Conservation (phyloP, 2,797 vertebrate species). For the Hippopotamyrus pictus region DNA sequence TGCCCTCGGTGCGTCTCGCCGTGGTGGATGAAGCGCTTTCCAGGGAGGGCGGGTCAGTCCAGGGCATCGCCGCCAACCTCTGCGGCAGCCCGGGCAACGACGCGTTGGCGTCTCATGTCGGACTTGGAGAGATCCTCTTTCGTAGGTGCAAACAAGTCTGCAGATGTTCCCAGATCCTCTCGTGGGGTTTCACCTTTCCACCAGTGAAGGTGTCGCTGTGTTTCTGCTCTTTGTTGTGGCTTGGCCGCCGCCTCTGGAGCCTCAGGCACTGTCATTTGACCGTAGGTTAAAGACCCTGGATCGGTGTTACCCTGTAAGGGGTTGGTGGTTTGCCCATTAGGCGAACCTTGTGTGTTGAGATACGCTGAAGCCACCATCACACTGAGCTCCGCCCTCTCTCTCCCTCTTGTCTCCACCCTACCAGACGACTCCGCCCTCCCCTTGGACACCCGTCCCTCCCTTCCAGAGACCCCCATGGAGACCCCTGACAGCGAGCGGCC, state of each 20-base stretch:
- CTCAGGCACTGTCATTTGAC: not conserved
- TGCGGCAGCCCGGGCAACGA: not conserved
- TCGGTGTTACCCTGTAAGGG: not conserved
- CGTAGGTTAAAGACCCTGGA: not conserved
- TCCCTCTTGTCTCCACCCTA: conserved; percentile 8
- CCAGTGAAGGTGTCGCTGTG: not conserved
- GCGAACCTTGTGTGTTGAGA: not conserved
- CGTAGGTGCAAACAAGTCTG: not conserved
- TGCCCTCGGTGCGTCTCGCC: not conserved
- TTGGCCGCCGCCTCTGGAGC: not conserved
- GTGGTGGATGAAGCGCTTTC: not conserved
- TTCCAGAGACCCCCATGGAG: conserved; percentile 80
- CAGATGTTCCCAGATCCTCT: not conserved
- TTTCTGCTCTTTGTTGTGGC: not conserved
- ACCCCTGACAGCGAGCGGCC: conserved; percentile 85
- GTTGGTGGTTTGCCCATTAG: not conserved
- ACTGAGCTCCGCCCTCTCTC: not conserved
- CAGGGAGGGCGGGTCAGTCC: not conserved
- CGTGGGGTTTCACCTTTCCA: not conserved
- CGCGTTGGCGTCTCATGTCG: not conserved
- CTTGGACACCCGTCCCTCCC: conserved; percentile 67
- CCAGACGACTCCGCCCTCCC: conserved; percentile 75
- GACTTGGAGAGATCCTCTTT: not conserved
- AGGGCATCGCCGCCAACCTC: not conserved
- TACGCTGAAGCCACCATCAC: not conserved